A percentile compares a stretch with the other conserved stretches of the same genome.
These are phyloP conservation scores for Caenorhabditis sp. DNA, from an alignment of 2,888 invertebrate species.

Conservation along the genomic window DNA sequence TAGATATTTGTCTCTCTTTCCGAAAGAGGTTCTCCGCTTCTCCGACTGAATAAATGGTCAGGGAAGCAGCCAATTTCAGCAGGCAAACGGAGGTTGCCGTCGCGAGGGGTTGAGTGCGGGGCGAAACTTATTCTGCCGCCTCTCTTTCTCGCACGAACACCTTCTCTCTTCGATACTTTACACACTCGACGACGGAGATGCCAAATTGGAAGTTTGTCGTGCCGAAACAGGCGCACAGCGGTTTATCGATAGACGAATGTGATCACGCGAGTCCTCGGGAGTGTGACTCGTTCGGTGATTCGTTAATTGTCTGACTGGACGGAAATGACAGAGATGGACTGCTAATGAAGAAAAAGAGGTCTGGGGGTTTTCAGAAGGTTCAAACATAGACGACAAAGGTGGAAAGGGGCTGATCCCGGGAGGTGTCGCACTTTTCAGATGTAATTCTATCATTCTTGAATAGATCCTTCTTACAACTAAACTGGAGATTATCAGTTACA, in stretches of 20 bases:
- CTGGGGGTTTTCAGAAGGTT: too few relatives aligned
- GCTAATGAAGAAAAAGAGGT: too few relatives aligned
- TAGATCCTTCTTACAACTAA: too few relatives aligned
- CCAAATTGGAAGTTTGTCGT: slow-evolving; percentile 41
- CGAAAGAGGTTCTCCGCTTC: neutral
- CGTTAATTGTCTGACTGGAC: too few relatives aligned
- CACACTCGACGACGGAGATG: slow-evolving; percentile 21
- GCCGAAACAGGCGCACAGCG: slow-evolving; percentile 8
- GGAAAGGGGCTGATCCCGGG: too few relatives aligned
- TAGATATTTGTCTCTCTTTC: too few relatives aligned
- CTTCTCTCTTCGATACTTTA: slow-evolving; percentile 27
- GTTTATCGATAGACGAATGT: slow-evolving; percentile 32
- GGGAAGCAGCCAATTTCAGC: slow-evolving; percentile 36
- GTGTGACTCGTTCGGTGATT: too few relatives aligned
- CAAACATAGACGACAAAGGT: too few relatives aligned
- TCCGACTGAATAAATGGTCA: slow-evolving; percentile 18
- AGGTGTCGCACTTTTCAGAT: too few relatives aligned
- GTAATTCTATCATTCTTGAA: too few relatives aligned
- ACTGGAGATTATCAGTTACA: too few relatives aligned
- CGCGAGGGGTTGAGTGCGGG: slow-evolving; percentile 7
- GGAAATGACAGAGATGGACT: too few relatives aligned
- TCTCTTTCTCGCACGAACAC: slow-evolving; percentile 27
- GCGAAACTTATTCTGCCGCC: slow-evolving; percentile 4
- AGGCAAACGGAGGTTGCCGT: neutral
- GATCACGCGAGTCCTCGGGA: slow-evolving; percentile 44